A percentile compares a stretch with the other conserved stretches of the same genome.
Evolutionary conservation across 2,888 invertebrate species (phyloP).

Genomic region (Drosophila robusta): DNA sequence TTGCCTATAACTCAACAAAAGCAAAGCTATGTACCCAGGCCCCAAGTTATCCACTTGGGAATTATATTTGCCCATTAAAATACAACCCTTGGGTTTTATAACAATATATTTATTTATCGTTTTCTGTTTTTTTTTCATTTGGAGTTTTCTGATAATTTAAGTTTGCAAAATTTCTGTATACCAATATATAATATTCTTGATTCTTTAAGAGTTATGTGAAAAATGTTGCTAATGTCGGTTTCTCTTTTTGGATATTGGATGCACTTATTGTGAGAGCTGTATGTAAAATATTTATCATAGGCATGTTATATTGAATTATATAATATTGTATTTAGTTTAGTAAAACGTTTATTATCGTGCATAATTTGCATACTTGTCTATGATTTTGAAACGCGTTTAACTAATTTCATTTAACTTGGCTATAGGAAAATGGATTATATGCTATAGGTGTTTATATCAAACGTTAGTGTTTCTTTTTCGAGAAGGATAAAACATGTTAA

Average conservation of each 20-base stretch:
- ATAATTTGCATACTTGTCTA: constrained; percentile 58
- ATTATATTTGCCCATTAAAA: neutral
- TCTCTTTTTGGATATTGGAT: constrained; percentile 22
- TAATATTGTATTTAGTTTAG: constrained; percentile 49
- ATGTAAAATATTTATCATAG: constrained; percentile 30
- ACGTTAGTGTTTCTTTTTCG: constrained; percentile 41
- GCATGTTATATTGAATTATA: constrained; percentile 12
- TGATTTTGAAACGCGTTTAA: constrained; percentile 76
- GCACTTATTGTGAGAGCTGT: constrained; percentile 20
- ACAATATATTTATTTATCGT: constrained; percentile 74
- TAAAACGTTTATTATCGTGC: constrained; percentile 44
- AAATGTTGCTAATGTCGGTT: constrained; percentile 44
- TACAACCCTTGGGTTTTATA: constrained; percentile 58
- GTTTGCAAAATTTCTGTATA: constrained; percentile 57
- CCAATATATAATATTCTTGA: constrained; percentile 55
- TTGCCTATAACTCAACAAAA: too few species aligned
- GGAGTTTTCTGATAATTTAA: constrained; percentile 39
- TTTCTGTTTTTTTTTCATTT: constrained; percentile 33
- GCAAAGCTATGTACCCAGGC: too few species aligned
- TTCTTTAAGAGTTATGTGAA: constrained; percentile 35
- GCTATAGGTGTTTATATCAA: constrained; percentile 59
- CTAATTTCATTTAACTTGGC: constrained; percentile 72
- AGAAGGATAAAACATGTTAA: constrained; percentile 61
- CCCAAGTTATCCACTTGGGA: too few species aligned
- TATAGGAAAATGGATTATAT: constrained; percentile 69